Evolutionary conservation across 2,888 invertebrate genomes (phyloP), one percentile per base, ranked within the genome.

Genomic region (Gerris lacustris): DNA sequence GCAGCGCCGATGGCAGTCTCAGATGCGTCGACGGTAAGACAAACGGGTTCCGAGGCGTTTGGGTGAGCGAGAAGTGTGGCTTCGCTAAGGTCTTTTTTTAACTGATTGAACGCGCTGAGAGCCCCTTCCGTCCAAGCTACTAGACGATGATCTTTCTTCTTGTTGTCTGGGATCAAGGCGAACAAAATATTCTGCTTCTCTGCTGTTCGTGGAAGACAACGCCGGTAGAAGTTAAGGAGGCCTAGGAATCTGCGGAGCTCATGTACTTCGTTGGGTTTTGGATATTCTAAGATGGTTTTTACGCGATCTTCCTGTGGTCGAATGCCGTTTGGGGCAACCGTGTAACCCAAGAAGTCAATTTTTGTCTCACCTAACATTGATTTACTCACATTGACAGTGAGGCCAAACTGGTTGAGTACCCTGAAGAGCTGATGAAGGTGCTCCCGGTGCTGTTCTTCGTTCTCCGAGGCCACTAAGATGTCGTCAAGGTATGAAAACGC

Each of bases 191-290:
- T 66, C 45, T 70, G 79, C 5, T 73, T 71, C 45, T 74, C 43
- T 4, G 80, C 79, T 6, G 80, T 78, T 5, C 77, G 44, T 2
- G 79, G 78, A 0, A 81, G 73, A n/a, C 77, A 80, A 6, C 77
- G 70, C 4, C 80, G 70, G 66, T 79, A 80, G 73, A 79, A 79
- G 71, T 79, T 80, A 0, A 79, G n/a, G 77, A 79, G 78, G 0
- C 79, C 79, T 0, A 80, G 66, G 72, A 79, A 79, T 6, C 75
- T 71, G 2, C 77, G 72, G 0, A 81, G 72, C 11, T 77, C 72
- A 44, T 76, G 76, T 0, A 77, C 76, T 0, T 76, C 78, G 11
- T 62, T 70, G 0, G 79, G 80, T 44, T 69, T 67, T 17, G 71
- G 66, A 47, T 68, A 71, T 0, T 77, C 66, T 17, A 9, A 11